Conservation (phyloP, 2,888 invertebrate genomes). For the Hydriomena furcata region DNA sequence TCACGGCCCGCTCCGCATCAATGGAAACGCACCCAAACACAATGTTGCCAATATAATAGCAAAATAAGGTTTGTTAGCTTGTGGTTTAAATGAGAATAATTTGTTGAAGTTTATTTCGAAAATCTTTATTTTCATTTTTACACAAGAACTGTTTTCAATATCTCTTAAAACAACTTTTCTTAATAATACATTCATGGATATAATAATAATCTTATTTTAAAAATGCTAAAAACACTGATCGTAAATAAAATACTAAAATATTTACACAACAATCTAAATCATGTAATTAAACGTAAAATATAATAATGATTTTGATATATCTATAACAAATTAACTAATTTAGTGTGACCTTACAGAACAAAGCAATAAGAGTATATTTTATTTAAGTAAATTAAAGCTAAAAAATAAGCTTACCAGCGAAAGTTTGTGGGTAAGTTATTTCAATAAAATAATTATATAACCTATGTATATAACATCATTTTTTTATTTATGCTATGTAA, state of each 20-base stretch:
- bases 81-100: too few species aligned
- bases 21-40: too few species aligned
- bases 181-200: constrained; percentile 60
- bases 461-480: constrained; percentile 38
- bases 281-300: constrained; percentile 67
- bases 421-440: constrained; percentile 19
- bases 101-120: constrained; percentile 52
- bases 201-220: constrained; percentile 46
- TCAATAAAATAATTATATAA: constrained; percentile 28
- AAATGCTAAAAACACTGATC: constrained; percentile 63
- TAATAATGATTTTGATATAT: constrained; percentile 53
- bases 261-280: constrained; percentile 76
- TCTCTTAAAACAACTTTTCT: constrained; percentile 60
- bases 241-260: constrained; percentile 69
- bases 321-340: constrained; percentile 58
- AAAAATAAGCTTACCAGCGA: constrained; percentile 45
- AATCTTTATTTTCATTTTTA: constrained; percentile 74
- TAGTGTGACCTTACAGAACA: constrained; percentile 49
- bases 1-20: too few species aligned
- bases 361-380: constrained; percentile 48
- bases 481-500: constrained; percentile 40
- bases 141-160: constrained; percentile 70
- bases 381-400: constrained; percentile 49
- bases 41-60: too few species aligned
- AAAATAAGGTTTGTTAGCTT: too few species aligned